These are phyloP conservation scores for Microctonus brassicae DNA, from an alignment of 2,888 invertebrate genomes.

Conservation along the genomic window DNA sequence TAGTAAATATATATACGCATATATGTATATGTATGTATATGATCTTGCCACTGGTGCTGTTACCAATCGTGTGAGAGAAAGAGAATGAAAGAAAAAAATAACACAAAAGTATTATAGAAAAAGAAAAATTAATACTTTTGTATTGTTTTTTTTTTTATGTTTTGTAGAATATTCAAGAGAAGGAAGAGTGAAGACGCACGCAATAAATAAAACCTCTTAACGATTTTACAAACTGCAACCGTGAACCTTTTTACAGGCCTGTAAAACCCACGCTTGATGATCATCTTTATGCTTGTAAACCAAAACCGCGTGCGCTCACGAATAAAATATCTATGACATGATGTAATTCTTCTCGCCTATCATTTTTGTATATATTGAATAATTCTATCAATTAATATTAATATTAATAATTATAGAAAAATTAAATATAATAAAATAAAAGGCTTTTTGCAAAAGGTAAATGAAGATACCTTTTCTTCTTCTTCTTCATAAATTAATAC, in stretches of 20 bases:
- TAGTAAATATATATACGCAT: neutral
- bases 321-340: neutral
- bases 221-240: slow-evolving; percentile 42
- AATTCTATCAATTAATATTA: neutral
- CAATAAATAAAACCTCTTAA: slow-evolving; percentile 41
- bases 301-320: neutral
- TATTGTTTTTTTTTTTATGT: neutral
- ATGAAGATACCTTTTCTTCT: neutral
- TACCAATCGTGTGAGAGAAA: neutral
- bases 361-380: neutral
- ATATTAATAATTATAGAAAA: neutral
- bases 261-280: slow-evolving; percentile 32
- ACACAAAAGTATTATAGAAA: neutral
- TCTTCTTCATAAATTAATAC: neutral
- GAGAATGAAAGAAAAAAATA: neutral
- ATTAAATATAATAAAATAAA: neutral
- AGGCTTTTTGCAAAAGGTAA: neutral
- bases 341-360: neutral
- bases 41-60: slow-evolving; percentile 16
- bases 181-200: slow-evolving; percentile 23
- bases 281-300: neutral
- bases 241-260: slow-evolving; percentile 30
- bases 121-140: neutral
- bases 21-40: neutral
- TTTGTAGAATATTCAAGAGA: neutral